phyloP scores from a whole-genome alignment of 2,888 invertebrate species.

The Endomychus coccineus region DNA sequence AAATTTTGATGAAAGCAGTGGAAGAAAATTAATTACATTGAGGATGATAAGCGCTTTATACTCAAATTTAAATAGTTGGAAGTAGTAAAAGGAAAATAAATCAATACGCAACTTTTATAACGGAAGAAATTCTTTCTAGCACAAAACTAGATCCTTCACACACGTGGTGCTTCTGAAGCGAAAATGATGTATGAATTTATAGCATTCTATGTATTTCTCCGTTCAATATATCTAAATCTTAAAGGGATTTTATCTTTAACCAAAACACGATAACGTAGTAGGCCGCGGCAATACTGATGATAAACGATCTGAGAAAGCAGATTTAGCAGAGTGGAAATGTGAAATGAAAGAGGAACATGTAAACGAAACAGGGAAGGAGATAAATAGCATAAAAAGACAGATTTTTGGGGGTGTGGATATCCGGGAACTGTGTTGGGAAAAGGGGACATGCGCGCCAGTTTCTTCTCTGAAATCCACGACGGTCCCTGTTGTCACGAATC shows the following conservation, averaged over 20 bases:
- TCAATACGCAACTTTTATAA: too few relatives aligned
- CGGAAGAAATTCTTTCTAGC: too few relatives aligned
- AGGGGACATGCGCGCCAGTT: slow-evolving; percentile 31
- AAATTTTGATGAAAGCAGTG: too few relatives aligned
- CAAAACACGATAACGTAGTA: slow-evolving; percentile 12
- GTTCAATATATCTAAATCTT: slow-evolving; percentile 3
- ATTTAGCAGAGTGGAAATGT: slow-evolving; percentile 38
- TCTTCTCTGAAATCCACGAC: slow-evolving; percentile 27
- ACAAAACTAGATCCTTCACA: too few relatives aligned
- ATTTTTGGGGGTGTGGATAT: slow-evolving; percentile 33
- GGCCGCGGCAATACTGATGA: slow-evolving; percentile 27
- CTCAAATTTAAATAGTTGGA: too few relatives aligned
- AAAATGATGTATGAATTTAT: slow-evolving; percentile 1
- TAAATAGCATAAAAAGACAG: slow-evolving; percentile 38
- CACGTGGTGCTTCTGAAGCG: neutral
- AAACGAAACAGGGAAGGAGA: slow-evolving; percentile 37
- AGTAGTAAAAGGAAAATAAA: too few relatives aligned
- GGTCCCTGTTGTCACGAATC: slow-evolving; percentile 30
- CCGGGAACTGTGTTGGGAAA: slow-evolving; percentile 32
- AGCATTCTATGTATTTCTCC: slow-evolving; percentile 2
- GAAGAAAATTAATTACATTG: too few relatives aligned
- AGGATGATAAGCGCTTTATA: too few relatives aligned
- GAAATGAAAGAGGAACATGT: slow-evolving; percentile 38
- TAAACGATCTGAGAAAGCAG: slow-evolving; percentile 35
- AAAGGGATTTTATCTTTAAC: slow-evolving; percentile 14